Conservation (phyloP, 2,888 invertebrate genomes). For the Calameuta pallipes region DNA sequence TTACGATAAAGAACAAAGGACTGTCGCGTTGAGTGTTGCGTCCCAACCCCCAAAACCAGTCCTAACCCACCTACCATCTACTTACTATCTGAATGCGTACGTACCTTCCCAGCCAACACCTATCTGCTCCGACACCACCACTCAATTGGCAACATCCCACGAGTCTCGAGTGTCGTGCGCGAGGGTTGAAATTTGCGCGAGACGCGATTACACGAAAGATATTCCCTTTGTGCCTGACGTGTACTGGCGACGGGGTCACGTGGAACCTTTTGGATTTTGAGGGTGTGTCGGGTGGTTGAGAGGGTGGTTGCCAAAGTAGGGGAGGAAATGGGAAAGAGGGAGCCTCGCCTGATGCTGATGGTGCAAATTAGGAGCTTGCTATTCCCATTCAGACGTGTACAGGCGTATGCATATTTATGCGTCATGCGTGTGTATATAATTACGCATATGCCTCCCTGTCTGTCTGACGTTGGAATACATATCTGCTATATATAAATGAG, state of each 20-base stretch:
- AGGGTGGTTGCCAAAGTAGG: slow-evolving; percentile 6
- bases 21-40: not conserved
- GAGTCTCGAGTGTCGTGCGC: not conserved
- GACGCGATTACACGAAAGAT: slow-evolving; percentile 19
- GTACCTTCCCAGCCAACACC: not conserved
- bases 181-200: slow-evolving; percentile 11
- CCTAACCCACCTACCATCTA: not conserved
- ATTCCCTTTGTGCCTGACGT: slow-evolving; percentile 15
- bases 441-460: not conserved
- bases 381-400: not conserved
- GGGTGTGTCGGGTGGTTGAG: not conserved
- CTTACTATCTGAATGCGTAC: not conserved
- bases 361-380: slow-evolving; percentile 18
- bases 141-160: not conserved
- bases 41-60: not conserved
- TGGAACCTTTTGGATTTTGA: not conserved
- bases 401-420: slow-evolving; percentile 11
- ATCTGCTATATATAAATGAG: not conserved
- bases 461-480: not conserved
- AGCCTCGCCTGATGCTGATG: not conserved
- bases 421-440: not conserved
- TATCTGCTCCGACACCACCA: not conserved
- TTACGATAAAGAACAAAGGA: slow-evolving; percentile 23
- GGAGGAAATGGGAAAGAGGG: slow-evolving; percentile 10
- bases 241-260: not conserved